Conservation (phyloP, 2,113 vertebrate species). For the Cercopithecus mona region DNA sequence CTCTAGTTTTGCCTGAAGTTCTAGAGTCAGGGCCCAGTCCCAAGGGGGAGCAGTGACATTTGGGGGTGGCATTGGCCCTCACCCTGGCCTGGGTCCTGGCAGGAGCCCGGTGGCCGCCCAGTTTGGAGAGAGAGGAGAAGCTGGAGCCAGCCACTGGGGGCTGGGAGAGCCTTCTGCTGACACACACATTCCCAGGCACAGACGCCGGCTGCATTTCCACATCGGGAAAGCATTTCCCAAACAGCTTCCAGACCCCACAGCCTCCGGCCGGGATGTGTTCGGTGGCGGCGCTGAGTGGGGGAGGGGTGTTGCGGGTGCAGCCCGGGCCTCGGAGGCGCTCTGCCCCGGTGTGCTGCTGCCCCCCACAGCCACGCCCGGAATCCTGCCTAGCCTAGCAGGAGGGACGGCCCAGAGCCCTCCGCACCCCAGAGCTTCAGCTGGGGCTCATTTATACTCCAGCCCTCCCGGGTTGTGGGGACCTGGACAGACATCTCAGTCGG, state of each 20-base stretch:
- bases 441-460: background rate
- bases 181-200: constrained; percentile 66
- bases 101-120: background rate
- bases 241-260: constrained; percentile 62
- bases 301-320: background rate
- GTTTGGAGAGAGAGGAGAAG: background rate
- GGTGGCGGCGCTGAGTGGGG: background rate
- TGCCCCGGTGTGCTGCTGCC: background rate
- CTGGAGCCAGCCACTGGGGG: background rate
- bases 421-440: rapidly evolving
- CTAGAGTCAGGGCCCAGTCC: background rate
- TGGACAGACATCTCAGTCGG: rapidly evolving
- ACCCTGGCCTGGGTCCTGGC: background rate
- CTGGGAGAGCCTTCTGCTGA: constrained; percentile 10
- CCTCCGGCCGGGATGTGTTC: background rate
- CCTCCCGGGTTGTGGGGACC: background rate
- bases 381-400: background rate
- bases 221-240: background rate
- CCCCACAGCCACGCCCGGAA: rapidly evolving
- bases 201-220: background rate
- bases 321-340: background rate
- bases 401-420: background rate
- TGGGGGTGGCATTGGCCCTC: background rate
- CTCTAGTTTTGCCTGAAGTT: background rate
- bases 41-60: background rate